Conservation (phyloP, 2,888 invertebrate genomes). For the Tenthredo distinguenda region DNA sequence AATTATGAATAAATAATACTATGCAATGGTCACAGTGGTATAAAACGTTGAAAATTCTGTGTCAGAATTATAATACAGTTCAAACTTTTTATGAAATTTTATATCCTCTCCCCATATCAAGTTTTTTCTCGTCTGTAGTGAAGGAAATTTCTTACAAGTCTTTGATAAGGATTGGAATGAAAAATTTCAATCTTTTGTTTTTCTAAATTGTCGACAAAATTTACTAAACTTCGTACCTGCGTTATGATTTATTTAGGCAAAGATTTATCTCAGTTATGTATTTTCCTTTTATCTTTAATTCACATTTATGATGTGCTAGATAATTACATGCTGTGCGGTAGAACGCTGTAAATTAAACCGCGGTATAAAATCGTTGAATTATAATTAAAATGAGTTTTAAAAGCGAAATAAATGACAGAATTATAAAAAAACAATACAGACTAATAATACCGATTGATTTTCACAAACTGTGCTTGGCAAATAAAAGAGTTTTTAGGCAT, state of each 20-base stretch:
- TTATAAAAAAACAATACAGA: too few species aligned
- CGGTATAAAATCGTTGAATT: neutral
- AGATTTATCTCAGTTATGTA: neutral
- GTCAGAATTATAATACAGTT: too few species aligned
- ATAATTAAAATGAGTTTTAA: neutral
- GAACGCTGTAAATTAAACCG: neutral
- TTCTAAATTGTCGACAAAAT: neutral
- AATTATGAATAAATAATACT: neutral
- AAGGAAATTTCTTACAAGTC: too few species aligned
- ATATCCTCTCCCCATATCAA: too few species aligned
- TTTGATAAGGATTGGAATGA: too few species aligned
- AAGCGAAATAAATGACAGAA: too few species aligned
- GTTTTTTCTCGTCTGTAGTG: too few species aligned
- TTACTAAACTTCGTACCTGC: conserved; percentile 7
- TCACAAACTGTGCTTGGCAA: neutral
- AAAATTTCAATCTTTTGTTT: too few species aligned
- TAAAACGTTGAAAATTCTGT: too few species aligned
- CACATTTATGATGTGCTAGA: neutral
- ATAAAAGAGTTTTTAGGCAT: too few species aligned
- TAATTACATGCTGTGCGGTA: neutral
- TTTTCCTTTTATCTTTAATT: neutral
- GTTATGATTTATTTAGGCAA: neutral
- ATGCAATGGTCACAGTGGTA: conserved; percentile 27
- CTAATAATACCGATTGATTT: neutral
- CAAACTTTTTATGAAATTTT: too few species aligned